Percentiles rank a stretch among this genome's conserved stretches.
Evolutionary conservation across 2,113 vertebrate genomes (phyloP).

Genomic region (Notarius lentiginosus): DNA sequence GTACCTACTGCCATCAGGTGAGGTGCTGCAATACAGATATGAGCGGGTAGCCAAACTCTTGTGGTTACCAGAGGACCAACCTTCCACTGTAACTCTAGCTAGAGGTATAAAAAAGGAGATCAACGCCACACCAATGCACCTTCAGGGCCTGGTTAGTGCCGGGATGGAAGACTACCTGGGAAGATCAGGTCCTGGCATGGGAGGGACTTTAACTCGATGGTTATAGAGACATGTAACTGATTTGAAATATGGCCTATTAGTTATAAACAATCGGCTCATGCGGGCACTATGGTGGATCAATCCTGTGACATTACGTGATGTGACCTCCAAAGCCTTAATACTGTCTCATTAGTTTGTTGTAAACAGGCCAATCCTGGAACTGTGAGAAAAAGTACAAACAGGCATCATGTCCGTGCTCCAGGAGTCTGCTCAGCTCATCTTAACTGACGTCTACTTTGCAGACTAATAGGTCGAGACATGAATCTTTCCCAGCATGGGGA

Average conservation of each 20-base stretch:
- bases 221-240: not conserved
- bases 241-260: not conserved
- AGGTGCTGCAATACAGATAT: too few relatives aligned
- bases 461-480: slow-evolving; percentile 14
- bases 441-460: not conserved
- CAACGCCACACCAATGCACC: too few relatives aligned
- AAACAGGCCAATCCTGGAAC: slow-evolving; percentile 63
- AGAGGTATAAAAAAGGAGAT: too few relatives aligned
- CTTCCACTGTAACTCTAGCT: too few relatives aligned
- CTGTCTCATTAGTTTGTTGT: slow-evolving; percentile 69
- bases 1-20: too few relatives aligned
- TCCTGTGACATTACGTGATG: slow-evolving; percentile 1
- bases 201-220: too few relatives aligned
- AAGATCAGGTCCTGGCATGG: too few relatives aligned
- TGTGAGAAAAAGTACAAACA: slow-evolving; percentile 70
- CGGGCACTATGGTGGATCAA: not conserved
- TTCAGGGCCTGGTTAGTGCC: too few relatives aligned
- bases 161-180: too few relatives aligned
- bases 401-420: slow-evolving; percentile 63
- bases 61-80: too few relatives aligned
- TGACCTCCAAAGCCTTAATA: slow-evolving; percentile 7
- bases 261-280: not conserved
- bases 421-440: slow-evolving; percentile 57
- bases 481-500: slow-evolving; percentile 6
- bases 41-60: too few relatives aligned